Evolutionary conservation across 2,797 vertebrate species (phyloP), one percentile per base, ranked within the genome.

Genomic region (Iguana delicatissima): DNA sequence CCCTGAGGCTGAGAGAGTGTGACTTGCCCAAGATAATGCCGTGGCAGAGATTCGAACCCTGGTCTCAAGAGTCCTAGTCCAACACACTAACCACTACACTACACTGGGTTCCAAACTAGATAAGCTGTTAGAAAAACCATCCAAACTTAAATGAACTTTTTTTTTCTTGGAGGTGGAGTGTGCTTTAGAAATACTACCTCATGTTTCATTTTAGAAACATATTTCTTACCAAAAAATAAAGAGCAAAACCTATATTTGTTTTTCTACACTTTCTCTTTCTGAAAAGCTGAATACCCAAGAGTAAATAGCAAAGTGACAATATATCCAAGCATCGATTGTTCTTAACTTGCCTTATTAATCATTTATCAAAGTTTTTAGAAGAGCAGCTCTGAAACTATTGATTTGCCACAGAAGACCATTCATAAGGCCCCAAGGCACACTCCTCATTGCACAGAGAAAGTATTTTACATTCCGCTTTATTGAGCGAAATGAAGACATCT

Each of bases 261-360:
- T 79, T 6, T 83, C 80, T 67, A 16, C 2, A 20, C 22, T 1
- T 35, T 46, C 26, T 22, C 38, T 72, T n/a, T 46, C 74, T 26
- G 20, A 42, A 83, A 76, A 83, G 80, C 72, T 38, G 26, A 55
- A 87, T 79, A 46, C 73, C 42, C 85, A 72, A 38, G 86, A 79
- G 80, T 87, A 46, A 84, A 83, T 4, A 5, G 73, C 59, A 6
- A 84, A 80, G 81, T 84, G 81, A 79, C 81, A n/a, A 90, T 55
- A 59, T 80, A 90, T 73, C 80, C 50, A 24, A 69, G 73, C 73
- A 91, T 84, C 29, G 85, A 87, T 87, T 35, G 62, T 20, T 87
- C 73, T 84, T 87, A 88, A 84, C 85, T 84, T 22, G 50, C 81
- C 86, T 91, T 91, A 79, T 89, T 89, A 89, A 89, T 89, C 88